Evolutionary conservation across 2,888 invertebrate genomes (phyloP), one percentile per base, ranked within the genome.

Genomic region (Drosophila buzzatii): DNA sequence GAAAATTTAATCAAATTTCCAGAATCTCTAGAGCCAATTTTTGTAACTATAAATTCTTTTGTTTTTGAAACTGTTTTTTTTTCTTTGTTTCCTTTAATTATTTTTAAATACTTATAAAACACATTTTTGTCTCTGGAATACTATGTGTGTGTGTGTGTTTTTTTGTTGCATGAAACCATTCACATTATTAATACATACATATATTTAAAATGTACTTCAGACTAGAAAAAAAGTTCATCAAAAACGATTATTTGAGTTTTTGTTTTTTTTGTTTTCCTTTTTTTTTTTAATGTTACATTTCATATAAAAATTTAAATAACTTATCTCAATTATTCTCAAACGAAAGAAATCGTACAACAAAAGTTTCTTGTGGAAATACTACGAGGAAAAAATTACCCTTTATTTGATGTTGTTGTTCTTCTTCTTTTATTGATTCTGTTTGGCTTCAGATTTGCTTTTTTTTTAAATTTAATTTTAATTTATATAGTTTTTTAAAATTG

Each of bases 381-480:
- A 79, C 70, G 80, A 70, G 79, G 80, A 85, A 78, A 80, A 84
- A 81, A 85, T 81, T 85, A 81, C 85, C 85, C 75, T 85, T 79
- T 82, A 70, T 70, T 77, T 73, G 47, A 67, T 78, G 33, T 69
- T 63, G 37, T 60, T 69, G 35, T 53, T 39, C 27, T 58, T 67
- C 23, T 57, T 64, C 37, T 64, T 66, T 66, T 59, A 41, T 72
- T 64, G 55, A 55, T 76, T 55, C 45, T 58, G 49, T 33, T 57
- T 51, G 67, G 66, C 64, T 59, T 63, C 20, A 39, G 41, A 42
- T 55, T 58, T 49, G 9, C 10, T 37, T 53, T 64, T 78, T 53
- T 65, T 16, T 47, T 55, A 37, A 37, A 6, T 37, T 12, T 14
- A 37, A 37, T 37, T 35, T 35, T 37, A 14, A 33, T 12, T 35